These are phyloP conservation scores for Pseudomyrmex cubaensis DNA, from an alignment of 1,140 invertebrate species.

Conservation along the genomic window DNA sequence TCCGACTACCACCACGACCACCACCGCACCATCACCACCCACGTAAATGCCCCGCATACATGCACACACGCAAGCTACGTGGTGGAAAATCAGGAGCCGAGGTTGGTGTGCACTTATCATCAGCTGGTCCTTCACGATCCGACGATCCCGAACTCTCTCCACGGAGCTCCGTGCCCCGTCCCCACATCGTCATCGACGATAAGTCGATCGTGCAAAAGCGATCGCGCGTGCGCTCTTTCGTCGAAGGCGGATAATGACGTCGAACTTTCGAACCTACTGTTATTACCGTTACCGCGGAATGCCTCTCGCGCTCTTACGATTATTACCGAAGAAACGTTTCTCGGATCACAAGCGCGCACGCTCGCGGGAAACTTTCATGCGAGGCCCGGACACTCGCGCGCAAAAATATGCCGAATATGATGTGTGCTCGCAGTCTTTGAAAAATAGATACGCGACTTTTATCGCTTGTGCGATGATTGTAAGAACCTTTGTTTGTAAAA, in stretches of 20 bases:
- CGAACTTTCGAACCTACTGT: constrained; percentile 68
- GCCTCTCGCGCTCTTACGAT: constrained; percentile 55
- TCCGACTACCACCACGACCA: constrained; percentile 3
- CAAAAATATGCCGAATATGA: not conserved
- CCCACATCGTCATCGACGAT: constrained; percentile 29
- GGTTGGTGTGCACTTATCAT: constrained; percentile 49
- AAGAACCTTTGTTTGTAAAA: not conserved
- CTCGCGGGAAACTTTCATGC: constrained; percentile 27
- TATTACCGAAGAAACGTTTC: constrained; percentile 65
- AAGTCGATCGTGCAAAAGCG: constrained; percentile 62
- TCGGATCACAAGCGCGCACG: constrained; percentile 34
- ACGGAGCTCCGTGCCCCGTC: not conserved
- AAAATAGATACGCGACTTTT: too few species aligned
- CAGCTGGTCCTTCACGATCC: constrained; percentile 34
- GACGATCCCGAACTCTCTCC: constrained; percentile 4
- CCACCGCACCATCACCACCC: not conserved
- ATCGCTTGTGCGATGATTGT: not conserved
- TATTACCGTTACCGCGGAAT: constrained; percentile 61
- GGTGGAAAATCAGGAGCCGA: constrained; percentile 53
- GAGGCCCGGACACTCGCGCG: constrained; percentile 1
- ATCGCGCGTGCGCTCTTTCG: constrained; percentile 61
- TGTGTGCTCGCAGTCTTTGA: not conserved
- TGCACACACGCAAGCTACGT: constrained; percentile 4
- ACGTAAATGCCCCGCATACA: not conserved
- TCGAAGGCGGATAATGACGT: constrained; percentile 63